Base-by-base conservation (phyloP, 2,797 vertebrate genomes). In the Esox masquinongy region DNA sequence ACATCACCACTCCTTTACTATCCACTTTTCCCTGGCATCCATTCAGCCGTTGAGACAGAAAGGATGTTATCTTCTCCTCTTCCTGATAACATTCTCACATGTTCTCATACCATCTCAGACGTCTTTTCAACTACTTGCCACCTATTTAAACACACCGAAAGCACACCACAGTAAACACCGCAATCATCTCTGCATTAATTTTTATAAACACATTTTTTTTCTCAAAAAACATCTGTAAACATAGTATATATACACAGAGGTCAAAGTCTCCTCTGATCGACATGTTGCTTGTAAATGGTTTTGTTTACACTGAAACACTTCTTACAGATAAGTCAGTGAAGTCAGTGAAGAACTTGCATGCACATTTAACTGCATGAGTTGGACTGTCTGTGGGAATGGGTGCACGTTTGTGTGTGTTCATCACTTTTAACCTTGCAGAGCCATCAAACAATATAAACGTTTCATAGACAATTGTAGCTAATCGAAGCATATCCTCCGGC, bases 21-120 rank as follows among this genome's bases (percentile, higher is more conserved):
- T 68, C 29, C 24, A 80, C 72, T 56, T 74, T 73, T 43, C 9
- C 26, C 73, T 78, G 68, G 36, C 59, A 43, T 80, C 24, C 78
- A 71, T 80, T 84, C 79, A 56, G 51, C 68, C 59, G 63, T 29
- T 22, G 59, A 75, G 56, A 76, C 77, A 72, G 82, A 51, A 24
- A 80, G 82, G 80, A 61, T 73, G 39, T 5, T 66, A 72, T 56
- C 73, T 56, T 50, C 15, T n/a, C 36, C 34, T 59, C 17, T 43
- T 68, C 22, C 69, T 59, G 78, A 83, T 83, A 53, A 72, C 76
- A 77, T n/a, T 76, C 66, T 80, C 74, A 78, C 47, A 66, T 77
- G 72, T 59, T 66, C 29, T 19, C 9, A 39, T 64, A 39, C 69
- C 14, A 5, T 59, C 47, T 19, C 29, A 76, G 61, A 31, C 1